Evolutionary conservation across 1,140 invertebrate genomes (phyloP), one percentile per base, ranked within the genome.

Genomic region (Drosophila dunni): DNA sequence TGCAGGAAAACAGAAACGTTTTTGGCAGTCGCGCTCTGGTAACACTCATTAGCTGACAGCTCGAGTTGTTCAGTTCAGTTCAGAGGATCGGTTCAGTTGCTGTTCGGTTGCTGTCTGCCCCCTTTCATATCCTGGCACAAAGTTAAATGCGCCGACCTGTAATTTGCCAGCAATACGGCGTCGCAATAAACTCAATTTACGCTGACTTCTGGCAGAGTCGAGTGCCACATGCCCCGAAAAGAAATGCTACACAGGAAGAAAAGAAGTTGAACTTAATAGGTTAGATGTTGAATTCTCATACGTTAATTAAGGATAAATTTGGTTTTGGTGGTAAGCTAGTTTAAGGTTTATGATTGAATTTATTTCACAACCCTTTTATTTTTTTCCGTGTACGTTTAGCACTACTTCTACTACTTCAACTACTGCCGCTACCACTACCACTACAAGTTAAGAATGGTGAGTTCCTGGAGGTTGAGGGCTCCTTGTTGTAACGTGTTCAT

Each of bases 121-220:
- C 75, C 68, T 42, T 72, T 62, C 63, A 82, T 89, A 89, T 89
- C 81, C 81, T 83, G 89, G 70, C 83, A 85, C 89, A 91, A 91
- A 91, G 88, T 91, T 91, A 91, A 91, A 91, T 81, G 75, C 56
- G 88, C 88, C 88, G 88, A 88, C 89, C 89, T 91, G 72, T 91
- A 91, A 91, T 91, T 91, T 91, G 80, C 81, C 79, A 61, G 84
- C 81, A 88, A 89, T 91, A 91, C 86, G 77, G 78, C 86, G 76
- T 81, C 83, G 89, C 89, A 82, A 89, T 91, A 91, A 79, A 83
- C 80, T 91, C 80, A 88, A 86, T 86, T 86, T 79, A 79, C 74
- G 82, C 83, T 84, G 81, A 68, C 70, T 50, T 24, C 45, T 67
- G 60, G 69, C 66, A 71, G 75, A 79, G 80, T 56, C 80, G 67